Evolutionary conservation across 2,888 invertebrate genomes (phyloP).

Genomic region (Agrypnus murinus): DNA sequence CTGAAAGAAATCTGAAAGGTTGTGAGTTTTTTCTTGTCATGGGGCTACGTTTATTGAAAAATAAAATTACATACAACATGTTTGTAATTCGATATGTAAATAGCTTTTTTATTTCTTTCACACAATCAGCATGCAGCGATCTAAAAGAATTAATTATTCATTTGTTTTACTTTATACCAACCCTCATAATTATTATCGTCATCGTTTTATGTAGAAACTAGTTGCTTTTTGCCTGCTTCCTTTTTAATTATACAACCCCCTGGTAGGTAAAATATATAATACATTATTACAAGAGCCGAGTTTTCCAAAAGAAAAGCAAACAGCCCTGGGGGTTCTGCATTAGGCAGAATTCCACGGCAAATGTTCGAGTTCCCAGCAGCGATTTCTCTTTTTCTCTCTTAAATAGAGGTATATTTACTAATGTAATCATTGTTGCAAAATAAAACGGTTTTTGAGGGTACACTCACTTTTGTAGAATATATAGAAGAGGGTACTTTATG

Average conservation of each 20-base stretch:
- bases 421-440: slow-evolving; percentile 20
- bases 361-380: slow-evolving; percentile 19
- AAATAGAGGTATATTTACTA: too few relatives aligned
- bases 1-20: too few relatives aligned
- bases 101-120: too few relatives aligned
- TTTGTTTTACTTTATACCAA: too few relatives aligned
- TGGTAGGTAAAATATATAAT: background rate
- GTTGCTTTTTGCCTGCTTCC: background rate
- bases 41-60: too few relatives aligned
- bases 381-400: background rate
- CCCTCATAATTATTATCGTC: too few relatives aligned
- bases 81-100: too few relatives aligned
- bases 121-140: too few relatives aligned
- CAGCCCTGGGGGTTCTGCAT: slow-evolving; percentile 23
- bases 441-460: background rate
- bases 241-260: slow-evolving; percentile 28
- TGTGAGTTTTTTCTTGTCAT: too few relatives aligned
- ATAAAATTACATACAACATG: too few relatives aligned
- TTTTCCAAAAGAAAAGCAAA: slow-evolving; percentile 30
- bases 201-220: background rate
- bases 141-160: too few relatives aligned
- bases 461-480: background rate
- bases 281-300: slow-evolving; percentile 14
- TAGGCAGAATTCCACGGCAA: slow-evolving; percentile 24
- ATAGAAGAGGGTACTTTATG: background rate